These are phyloP conservation scores for Halocynthia roretzi DNA, from an alignment of 23 tunicate genomes.

Conservation along the genomic window DNA sequence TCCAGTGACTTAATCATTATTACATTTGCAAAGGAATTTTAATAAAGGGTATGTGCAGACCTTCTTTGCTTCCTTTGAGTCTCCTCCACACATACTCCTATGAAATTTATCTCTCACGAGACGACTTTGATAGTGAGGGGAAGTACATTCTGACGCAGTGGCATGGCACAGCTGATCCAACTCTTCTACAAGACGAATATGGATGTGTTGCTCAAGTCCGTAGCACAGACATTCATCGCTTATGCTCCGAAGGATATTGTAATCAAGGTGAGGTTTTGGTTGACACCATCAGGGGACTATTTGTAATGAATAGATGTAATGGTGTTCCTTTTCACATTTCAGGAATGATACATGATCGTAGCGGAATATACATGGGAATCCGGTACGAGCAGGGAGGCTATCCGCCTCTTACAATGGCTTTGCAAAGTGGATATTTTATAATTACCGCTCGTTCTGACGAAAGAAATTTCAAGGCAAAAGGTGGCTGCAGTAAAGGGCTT, in stretches of 20 bases:
- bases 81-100: constrained; percentile 39
- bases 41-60: constrained; percentile 24
- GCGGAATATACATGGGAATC: constrained; percentile 23
- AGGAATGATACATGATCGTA: constrained; percentile 44
- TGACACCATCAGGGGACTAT: neutral
- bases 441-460: constrained; percentile 71
- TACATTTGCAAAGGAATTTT: too few species aligned
- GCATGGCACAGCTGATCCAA: constrained; percentile 87
- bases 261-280: constrained; percentile 26
- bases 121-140: constrained; percentile 26
- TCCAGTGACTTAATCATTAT: too few species aligned
- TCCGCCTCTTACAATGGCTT: constrained; percentile 54
- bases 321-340: neutral
- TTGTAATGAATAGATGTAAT: neutral
- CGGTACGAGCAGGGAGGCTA: constrained; percentile 75
- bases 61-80: constrained; percentile 15
- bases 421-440: constrained; percentile 28
- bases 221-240: constrained; percentile 15
- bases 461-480: constrained; percentile 36
- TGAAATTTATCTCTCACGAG: constrained; percentile 37
- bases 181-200: constrained; percentile 38
- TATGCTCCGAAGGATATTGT: constrained; percentile 42
- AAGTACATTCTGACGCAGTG: constrained; percentile 69
- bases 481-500: constrained; percentile 26
- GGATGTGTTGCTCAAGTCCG: constrained; percentile 54